phyloP scores from a whole-genome alignment of 1,140 invertebrate species.

The Chymomyza costata region DNA sequence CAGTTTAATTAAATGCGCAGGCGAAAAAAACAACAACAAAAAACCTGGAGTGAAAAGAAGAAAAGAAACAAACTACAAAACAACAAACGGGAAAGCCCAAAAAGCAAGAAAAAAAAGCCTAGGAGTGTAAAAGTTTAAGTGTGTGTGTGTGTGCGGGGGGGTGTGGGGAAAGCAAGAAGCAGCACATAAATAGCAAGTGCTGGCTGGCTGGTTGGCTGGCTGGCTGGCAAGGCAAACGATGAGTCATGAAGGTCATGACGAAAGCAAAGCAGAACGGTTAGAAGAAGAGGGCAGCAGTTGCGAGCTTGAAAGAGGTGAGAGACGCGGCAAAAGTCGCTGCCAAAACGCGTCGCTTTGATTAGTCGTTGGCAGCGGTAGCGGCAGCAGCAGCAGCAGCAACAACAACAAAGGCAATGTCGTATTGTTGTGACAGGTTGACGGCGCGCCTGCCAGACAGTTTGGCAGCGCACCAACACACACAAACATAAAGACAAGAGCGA shows the following conservation, averaged over 20 bases:
- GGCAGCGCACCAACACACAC: constrained; percentile 24
- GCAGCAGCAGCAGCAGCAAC: constrained; percentile 8
- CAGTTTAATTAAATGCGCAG: constrained; percentile 70
- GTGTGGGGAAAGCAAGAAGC: too few species aligned
- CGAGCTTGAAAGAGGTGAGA: constrained; percentile 3
- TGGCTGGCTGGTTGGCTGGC: too few species aligned
- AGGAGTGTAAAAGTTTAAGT: too few species aligned
- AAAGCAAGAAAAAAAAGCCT: constrained; percentile 7
- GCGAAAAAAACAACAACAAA: constrained; percentile 32
- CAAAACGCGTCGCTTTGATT: constrained; percentile 62
- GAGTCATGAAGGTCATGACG: constrained; percentile 75
- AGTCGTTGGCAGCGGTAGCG: constrained; percentile 22
- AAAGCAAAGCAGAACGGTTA: constrained; percentile 53
- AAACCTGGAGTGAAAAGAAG: constrained; percentile 11
- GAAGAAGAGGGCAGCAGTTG: constrained; percentile 3
- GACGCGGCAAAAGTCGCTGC: constrained; percentile 54
- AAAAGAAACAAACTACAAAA: constrained; percentile 2
- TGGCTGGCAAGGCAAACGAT: constrained; percentile 46
- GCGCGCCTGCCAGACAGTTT: constrained; percentile 61
- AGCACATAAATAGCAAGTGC: too few species aligned
- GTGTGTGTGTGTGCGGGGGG: too few species aligned
- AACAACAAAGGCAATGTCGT: constrained; percentile 9
- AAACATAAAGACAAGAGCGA: too few species aligned
- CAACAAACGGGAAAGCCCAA: constrained; percentile 14
- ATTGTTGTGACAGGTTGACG: constrained; percentile 56